Evolutionary conservation across 2,113 vertebrate species (phyloP).

Genomic region (Petroica traversi): DNA sequence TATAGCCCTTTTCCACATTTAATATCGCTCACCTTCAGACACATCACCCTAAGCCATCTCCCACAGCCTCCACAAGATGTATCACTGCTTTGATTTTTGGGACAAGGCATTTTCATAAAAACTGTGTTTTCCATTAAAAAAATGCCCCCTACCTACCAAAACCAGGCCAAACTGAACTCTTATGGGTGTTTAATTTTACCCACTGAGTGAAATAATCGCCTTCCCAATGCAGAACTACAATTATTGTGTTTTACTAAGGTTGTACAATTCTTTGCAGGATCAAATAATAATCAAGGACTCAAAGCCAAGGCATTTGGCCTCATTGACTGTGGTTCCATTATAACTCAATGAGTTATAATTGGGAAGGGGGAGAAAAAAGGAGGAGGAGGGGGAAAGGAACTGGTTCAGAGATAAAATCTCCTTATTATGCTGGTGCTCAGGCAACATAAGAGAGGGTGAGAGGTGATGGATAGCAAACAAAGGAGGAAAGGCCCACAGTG

Average conservation of each 20-base stretch:
- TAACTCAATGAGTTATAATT: background rate
- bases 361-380: background rate
- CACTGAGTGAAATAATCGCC: background rate
- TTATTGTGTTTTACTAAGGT: background rate
- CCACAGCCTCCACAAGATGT: rapidly evolving
- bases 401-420: background rate
- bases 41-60: background rate
- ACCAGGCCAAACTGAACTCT: background rate
- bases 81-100: background rate
- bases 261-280: background rate
- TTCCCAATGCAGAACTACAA: background rate
- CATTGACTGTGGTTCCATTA: background rate
- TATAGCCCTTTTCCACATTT: background rate
- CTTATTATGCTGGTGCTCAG: background rate
- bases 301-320: background rate
- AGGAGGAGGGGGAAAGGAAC: rapidly evolving
- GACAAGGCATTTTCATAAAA: background rate
- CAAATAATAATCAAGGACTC: background rate
- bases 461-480: rapidly evolving
- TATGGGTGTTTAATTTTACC: background rate
- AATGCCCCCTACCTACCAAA: background rate
- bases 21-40: background rate
- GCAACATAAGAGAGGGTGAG: background rate
- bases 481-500: background rate
- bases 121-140: background rate